phyloP scores from a whole-genome alignment of 2,797 vertebrate genomes.

The Oreonectes daqikongensis region DNA sequence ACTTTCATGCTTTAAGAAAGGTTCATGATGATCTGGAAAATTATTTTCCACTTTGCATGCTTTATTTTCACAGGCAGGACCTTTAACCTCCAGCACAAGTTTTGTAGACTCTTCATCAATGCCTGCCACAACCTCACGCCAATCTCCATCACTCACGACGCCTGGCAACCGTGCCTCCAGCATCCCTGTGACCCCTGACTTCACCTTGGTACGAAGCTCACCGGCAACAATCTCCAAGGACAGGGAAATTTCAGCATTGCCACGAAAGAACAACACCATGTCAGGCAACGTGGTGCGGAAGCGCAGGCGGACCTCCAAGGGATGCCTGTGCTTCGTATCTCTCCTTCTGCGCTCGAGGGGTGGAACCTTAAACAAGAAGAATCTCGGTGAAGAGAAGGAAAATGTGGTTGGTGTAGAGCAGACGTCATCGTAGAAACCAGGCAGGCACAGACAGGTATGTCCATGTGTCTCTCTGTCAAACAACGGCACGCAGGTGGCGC shows the following conservation, averaged over 20 bases:
- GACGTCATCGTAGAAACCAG: conserved; percentile 81
- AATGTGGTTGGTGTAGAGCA: conserved; percentile 90
- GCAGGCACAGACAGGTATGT: conserved; percentile 83
- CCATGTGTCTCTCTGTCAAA: conserved; percentile 74
- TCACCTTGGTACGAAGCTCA: conserved; percentile 70
- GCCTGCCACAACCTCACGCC: conserved; percentile 76
- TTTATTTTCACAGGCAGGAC: conserved; percentile 72
- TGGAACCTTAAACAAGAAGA: conserved; percentile 72
- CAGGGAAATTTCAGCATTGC: conserved; percentile 69
- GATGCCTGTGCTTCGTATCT: conserved; percentile 47
- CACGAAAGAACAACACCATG: conserved; percentile 80
- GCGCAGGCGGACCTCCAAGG: conserved; percentile 71
- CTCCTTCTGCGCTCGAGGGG: conserved; percentile 62
- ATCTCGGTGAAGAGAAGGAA: conserved; percentile 80
- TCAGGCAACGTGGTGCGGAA: conserved; percentile 88
- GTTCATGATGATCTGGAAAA: background rate
- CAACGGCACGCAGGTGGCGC: conserved; percentile 83
- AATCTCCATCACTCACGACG: conserved; percentile 80
- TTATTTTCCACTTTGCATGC: conserved; percentile 64
- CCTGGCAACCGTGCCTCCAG: conserved; percentile 62
- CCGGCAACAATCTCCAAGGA: conserved; percentile 79
- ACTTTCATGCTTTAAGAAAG: conserved; percentile 60
- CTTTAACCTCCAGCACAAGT: conserved; percentile 77
- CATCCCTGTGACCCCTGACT: conserved; percentile 63
- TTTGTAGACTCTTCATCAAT: conserved; percentile 54